phyloP scores from a whole-genome alignment of 2,113 vertebrate genomes.

The Mobula birostris region DNA sequence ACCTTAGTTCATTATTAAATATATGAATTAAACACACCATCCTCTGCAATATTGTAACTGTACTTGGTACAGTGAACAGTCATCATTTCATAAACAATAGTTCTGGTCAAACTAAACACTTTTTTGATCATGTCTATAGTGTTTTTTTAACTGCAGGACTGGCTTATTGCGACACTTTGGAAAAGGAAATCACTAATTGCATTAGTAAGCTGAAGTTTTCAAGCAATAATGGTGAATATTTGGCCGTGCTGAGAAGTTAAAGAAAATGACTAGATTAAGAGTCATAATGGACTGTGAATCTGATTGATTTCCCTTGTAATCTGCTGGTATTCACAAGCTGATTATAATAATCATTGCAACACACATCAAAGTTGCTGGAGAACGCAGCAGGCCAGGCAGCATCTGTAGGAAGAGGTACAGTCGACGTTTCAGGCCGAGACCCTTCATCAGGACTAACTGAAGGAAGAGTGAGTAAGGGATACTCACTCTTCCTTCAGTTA shows the following conservation, averaged over 20 bases:
- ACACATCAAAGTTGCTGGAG: no score
- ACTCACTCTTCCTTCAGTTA: no score
- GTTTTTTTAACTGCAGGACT: background rate
- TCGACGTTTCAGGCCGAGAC: no score
- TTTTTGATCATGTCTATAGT: background rate
- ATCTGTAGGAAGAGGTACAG: no score
- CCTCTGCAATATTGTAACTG: background rate
- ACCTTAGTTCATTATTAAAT: background rate
- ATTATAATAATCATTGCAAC: background rate
- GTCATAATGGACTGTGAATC: background rate
- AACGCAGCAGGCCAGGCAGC: no score
- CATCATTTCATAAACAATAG: background rate
- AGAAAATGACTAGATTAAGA: background rate
- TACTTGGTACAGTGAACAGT: no score
- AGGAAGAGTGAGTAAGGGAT: no score
- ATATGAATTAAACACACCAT: background rate
- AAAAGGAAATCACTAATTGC: background rate
- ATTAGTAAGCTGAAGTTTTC: background rate
- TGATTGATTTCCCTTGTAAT: background rate
- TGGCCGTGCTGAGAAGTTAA: background rate
- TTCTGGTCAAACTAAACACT: background rate
- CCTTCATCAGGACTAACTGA: no score
- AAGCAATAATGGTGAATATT: background rate
- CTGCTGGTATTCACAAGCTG: background rate
- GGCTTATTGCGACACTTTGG: background rate